These are phyloP conservation scores for Lycodopsis pacificus DNA, from an alignment of 2,797 vertebrate species.

Conservation along the genomic window DNA sequence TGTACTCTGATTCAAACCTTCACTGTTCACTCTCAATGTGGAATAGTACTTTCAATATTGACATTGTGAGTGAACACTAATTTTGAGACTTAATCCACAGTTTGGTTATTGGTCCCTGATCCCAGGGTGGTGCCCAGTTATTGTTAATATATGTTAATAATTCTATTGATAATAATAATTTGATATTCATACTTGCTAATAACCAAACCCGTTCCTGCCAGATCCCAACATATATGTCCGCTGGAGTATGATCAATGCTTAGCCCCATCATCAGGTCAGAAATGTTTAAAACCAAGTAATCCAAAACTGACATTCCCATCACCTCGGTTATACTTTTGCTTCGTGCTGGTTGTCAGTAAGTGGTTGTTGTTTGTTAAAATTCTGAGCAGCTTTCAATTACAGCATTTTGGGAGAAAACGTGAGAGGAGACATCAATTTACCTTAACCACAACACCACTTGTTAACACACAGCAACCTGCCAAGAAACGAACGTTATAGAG, in stretches of 20 bases:
- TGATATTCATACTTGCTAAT: too few relatives aligned
- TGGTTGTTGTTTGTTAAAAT: constrained; percentile 24
- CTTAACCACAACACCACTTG: constrained; percentile 31
- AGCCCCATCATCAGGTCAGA: not conserved
- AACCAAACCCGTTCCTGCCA: too few relatives aligned
- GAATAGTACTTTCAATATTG: too few relatives aligned
- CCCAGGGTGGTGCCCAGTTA: too few relatives aligned
- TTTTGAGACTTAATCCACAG: too few relatives aligned
- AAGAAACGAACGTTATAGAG: constrained; percentile 25
- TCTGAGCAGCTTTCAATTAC: constrained; percentile 9
- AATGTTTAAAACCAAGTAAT: not conserved
- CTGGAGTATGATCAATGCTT: not conserved
- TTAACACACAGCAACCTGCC: constrained; percentile 32
- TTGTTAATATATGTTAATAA: too few relatives aligned
- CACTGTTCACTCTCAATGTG: too few relatives aligned
- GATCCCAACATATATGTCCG: not conserved
- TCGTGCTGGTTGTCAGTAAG: not conserved
- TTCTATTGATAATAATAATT: too few relatives aligned
- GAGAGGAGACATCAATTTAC: constrained; percentile 26
- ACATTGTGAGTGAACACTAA: too few relatives aligned
- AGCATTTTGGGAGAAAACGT: constrained; percentile 24
- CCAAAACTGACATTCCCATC: not conserved
- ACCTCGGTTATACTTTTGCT: not conserved
- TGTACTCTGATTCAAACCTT: too few relatives aligned
- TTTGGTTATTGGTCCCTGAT: too few relatives aligned